Conservation (phyloP, 2,888 invertebrate genomes). For the Eubasilissa splendida region DNA sequence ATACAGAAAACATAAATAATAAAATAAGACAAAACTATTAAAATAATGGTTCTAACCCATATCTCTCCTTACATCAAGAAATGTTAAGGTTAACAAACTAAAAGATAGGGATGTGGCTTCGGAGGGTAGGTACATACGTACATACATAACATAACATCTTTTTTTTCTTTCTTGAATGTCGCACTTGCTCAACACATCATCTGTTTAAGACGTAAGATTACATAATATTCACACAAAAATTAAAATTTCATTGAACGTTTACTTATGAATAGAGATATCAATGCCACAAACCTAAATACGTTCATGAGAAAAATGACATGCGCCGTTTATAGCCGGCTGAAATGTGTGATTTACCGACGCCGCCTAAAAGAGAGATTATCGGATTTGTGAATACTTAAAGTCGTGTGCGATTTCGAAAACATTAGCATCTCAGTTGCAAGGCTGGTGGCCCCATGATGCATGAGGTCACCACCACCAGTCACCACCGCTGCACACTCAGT, state of each 20-base stretch:
- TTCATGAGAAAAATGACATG: not conserved
- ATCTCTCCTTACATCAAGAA: too few relatives aligned
- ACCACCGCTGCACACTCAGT: not conserved
- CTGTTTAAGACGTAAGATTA: too few relatives aligned
- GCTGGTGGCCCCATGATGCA: not conserved
- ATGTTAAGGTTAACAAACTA: too few relatives aligned
- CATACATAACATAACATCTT: too few relatives aligned
- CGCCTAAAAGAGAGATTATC: slow-evolving; percentile 18
- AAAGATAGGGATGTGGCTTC: too few relatives aligned
- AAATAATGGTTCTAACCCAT: too few relatives aligned
- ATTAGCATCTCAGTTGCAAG: slow-evolving; percentile 17
- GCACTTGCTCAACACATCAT: too few relatives aligned
- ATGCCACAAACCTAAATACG: not conserved
- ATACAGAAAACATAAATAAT: too few relatives aligned
- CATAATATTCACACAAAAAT: not conserved
- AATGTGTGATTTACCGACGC: not conserved
- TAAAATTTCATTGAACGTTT: slow-evolving; percentile 2
- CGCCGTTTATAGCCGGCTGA: not conserved
- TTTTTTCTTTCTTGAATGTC: too few relatives aligned
- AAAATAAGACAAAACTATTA: too few relatives aligned
- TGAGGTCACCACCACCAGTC: not conserved
- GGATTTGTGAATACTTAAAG: not conserved
- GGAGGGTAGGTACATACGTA: too few relatives aligned
- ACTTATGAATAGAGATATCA: not conserved
- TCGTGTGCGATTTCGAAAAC: not conserved